These are phyloP conservation scores for Isotomurus palustris DNA, from an alignment of 2,888 invertebrate species.

Conservation along the genomic window DNA sequence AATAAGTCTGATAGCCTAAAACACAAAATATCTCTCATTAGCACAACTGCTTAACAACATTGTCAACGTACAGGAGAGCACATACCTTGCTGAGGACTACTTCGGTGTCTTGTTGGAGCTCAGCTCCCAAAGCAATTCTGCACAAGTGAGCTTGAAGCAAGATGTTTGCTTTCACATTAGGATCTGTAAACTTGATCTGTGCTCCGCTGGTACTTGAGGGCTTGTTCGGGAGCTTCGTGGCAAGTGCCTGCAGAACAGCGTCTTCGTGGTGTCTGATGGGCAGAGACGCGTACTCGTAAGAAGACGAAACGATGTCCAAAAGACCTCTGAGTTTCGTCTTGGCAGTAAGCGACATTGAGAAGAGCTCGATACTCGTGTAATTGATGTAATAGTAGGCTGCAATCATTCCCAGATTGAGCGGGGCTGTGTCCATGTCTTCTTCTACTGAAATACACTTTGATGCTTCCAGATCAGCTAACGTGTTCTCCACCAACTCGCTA, in stretches of 20 bases:
- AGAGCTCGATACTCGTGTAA: constrained; percentile 97
- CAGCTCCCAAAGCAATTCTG: constrained; percentile 88
- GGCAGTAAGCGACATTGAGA: constrained; percentile 90
- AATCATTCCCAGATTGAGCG: constrained; percentile 98
- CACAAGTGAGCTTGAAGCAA: constrained; percentile 93
- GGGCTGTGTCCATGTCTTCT: constrained; percentile 95
- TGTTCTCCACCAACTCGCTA: constrained; percentile 95
- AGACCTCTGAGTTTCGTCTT: constrained; percentile 97
- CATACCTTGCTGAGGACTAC: constrained; percentile 70
- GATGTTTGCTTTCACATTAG: constrained; percentile 93
- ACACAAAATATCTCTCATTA: constrained; percentile 30
- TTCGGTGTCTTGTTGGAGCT: constrained; percentile 94
- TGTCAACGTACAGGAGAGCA: constrained; percentile 3
- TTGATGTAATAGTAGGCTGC: constrained; percentile 99
- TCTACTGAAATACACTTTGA: constrained; percentile 96
- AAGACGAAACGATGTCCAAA: constrained; percentile 95
- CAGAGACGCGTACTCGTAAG: constrained; percentile 92
- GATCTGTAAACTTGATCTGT: constrained; percentile 80
- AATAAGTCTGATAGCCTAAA: constrained; percentile 71
- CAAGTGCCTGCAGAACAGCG: constrained; percentile 66
- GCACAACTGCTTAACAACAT: not conserved
- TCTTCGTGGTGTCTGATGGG: constrained; percentile 95
- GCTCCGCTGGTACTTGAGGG: constrained; percentile 62
- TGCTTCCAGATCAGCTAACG: constrained; percentile 87
- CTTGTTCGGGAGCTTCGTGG: constrained; percentile 62